Evolutionary conservation across 2,888 invertebrate species (phyloP).

Genomic region (Epirrhoe tristata): DNA sequence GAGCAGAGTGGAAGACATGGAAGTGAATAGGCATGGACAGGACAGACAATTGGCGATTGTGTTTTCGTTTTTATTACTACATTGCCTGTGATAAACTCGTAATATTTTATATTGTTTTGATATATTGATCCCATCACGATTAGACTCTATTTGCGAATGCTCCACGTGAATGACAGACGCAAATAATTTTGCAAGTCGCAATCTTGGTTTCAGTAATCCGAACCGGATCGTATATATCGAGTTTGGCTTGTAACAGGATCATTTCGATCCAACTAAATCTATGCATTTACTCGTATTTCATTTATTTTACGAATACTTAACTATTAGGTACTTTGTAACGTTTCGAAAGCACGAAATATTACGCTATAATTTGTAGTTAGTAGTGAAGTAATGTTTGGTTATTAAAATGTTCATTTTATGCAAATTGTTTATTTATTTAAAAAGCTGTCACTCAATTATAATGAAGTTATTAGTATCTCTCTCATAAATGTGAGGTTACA

Average conservation of each 20-base stretch:
- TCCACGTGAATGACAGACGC: constrained; percentile 32
- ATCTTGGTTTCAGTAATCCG: constrained; percentile 57
- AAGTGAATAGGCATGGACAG: too few species aligned
- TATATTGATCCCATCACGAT: constrained; percentile 14
- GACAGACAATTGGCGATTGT: too few species aligned
- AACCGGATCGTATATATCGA: constrained; percentile 56
- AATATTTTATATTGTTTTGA: not conserved
- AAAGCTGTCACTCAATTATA: constrained; percentile 13
- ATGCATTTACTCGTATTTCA: constrained; percentile 23
- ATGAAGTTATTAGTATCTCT: constrained; percentile 23
- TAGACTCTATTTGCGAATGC: constrained; percentile 25
- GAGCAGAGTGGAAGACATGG: too few species aligned
- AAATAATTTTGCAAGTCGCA: constrained; percentile 41
- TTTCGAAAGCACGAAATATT: not conserved
- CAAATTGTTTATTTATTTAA: constrained; percentile 18
- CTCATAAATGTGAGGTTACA: constrained; percentile 20
- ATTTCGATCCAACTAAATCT: constrained; percentile 56
- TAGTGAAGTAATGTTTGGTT: not conserved
- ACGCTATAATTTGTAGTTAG: not conserved
- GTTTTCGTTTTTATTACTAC: not conserved
- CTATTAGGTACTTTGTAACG: not conserved
- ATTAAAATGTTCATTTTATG: constrained; percentile 4
- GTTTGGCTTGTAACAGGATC: constrained; percentile 66
- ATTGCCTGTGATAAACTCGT: not conserved
- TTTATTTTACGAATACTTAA: not conserved